These are phyloP conservation scores for Epizoanthus rinbou DNA, from an alignment of 92 coral and sea anemone genomes.

Conservation along the genomic window DNA sequence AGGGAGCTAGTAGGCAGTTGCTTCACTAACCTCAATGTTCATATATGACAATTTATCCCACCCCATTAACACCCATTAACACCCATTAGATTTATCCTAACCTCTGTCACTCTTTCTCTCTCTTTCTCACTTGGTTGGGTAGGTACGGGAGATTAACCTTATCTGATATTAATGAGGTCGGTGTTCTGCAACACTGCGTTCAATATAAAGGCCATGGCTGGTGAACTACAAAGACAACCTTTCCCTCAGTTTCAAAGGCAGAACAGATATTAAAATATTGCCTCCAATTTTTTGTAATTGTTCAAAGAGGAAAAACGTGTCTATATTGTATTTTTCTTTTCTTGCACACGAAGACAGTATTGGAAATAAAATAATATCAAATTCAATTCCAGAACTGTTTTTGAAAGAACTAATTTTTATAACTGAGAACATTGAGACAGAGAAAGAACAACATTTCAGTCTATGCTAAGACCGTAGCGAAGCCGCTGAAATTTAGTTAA, in stretches of 20 bases:
- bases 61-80: slow-evolving; percentile 10
- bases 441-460: too few relatives aligned
- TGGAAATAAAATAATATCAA: too few relatives aligned
- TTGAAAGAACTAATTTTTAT: too few relatives aligned
- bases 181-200: slow-evolving; percentile 1
- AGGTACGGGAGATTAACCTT: not conserved
- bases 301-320: too few relatives aligned
- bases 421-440: too few relatives aligned
- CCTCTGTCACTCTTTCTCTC: slow-evolving; percentile 5
- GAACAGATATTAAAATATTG: too few relatives aligned
- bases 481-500: too few relatives aligned
- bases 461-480: too few relatives aligned
- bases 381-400: too few relatives aligned
- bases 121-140: not conserved
- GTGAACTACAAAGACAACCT: slow-evolving; percentile 1
- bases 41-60: not conserved
- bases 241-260: not conserved
- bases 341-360: too few relatives aligned
- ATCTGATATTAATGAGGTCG: not conserved
- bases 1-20: not conserved
- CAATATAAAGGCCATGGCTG: not conserved
- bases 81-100: not conserved
- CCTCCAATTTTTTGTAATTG: too few relatives aligned
- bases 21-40: not conserved
- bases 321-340: too few relatives aligned